Conservation (phyloP, 2,113 vertebrate genomes). For the Heterocephalus glaber region DNA sequence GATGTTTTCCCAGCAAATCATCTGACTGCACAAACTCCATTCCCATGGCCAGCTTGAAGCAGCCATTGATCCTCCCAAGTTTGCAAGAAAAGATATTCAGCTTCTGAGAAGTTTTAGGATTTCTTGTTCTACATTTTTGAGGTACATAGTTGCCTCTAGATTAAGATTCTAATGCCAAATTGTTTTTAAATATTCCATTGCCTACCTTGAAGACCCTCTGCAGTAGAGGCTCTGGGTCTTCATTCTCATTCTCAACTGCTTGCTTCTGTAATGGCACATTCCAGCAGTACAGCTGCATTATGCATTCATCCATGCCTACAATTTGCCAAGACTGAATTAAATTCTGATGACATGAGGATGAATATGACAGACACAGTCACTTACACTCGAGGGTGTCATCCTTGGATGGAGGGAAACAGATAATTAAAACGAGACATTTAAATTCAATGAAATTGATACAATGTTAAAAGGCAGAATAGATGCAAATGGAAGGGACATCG, state of each 20-base stretch:
- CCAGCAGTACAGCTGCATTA: not conserved
- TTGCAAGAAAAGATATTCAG: not conserved
- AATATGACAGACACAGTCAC: not conserved
- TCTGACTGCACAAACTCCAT: not conserved
- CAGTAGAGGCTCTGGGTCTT: not conserved
- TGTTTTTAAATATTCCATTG: not conserved
- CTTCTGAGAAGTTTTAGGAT: not conserved
- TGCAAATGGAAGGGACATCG: not conserved
- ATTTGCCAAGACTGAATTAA: not conserved
- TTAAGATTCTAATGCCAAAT: not conserved
- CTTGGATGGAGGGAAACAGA: not conserved
- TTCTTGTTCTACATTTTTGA: not conserved
- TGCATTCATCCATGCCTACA: not conserved
- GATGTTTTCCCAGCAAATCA: not conserved
- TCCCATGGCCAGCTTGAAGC: not conserved
- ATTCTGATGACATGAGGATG: not conserved
- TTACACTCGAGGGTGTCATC: not conserved
- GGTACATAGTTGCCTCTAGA: not conserved
- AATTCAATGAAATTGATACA: not conserved
- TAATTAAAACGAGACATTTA: not conserved
- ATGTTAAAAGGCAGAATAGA: not conserved
- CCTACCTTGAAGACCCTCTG: not conserved
- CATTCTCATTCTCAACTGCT: not conserved
- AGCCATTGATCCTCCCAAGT: not conserved
- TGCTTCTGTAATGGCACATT: not conserved